phyloP scores from a whole-genome alignment of 2,888 invertebrate genomes.

The Strigamia maritima region DNA sequence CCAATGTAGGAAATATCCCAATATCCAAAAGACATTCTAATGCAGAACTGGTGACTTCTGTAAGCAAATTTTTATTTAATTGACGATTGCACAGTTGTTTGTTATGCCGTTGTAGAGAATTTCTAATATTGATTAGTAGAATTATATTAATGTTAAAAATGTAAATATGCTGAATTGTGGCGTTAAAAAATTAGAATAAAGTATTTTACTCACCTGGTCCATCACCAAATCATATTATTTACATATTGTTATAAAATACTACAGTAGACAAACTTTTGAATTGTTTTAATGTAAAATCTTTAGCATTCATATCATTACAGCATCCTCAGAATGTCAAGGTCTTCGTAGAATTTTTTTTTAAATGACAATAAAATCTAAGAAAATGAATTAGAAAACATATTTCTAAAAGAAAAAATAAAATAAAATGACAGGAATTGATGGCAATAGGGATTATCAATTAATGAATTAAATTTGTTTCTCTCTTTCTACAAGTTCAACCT shows the following conservation, averaged over 20 bases:
- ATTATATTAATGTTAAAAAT: neutral
- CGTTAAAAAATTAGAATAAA: neutral
- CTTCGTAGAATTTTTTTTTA: slow-evolving; percentile 11
- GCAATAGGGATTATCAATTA: slow-evolving; percentile 6
- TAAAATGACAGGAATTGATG: slow-evolving; percentile 8
- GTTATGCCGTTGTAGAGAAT: neutral
- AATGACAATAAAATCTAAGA: slow-evolving; percentile 10
- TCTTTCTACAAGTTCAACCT: slow-evolving; percentile 37
- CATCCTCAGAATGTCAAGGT: slow-evolving; percentile 15
- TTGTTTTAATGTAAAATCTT: slow-evolving; percentile 15
- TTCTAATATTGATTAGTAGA: no score
- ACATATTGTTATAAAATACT: neutral
- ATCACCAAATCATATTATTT: neutral
- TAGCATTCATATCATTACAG: slow-evolving; percentile 15
- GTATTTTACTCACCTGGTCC: neutral
- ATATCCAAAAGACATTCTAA: no score
- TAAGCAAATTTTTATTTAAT: neutral
- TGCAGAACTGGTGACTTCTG: no score
- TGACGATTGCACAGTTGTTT: neutral
- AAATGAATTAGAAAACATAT: neutral
- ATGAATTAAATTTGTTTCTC: neutral
- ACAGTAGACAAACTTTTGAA: neutral
- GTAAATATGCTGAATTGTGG: no score
- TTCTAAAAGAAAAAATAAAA: neutral
- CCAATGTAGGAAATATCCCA: no score